phyloP scores from a whole-genome alignment of 2,113 vertebrate genomes.

The Zingel zingel region DNA sequence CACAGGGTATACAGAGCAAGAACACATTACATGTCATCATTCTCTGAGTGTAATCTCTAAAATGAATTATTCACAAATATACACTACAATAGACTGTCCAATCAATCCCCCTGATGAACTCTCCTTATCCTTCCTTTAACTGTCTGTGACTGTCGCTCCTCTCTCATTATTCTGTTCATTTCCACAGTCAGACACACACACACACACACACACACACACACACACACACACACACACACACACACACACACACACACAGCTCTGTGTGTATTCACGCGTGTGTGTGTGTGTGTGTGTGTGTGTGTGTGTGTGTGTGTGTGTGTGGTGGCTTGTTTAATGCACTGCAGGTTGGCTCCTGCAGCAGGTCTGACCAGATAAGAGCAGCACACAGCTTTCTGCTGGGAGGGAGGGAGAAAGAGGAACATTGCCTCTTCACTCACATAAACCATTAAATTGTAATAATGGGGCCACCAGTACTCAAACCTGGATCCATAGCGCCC shows the following conservation, averaged over 20 bases:
- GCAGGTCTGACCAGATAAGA: slow-evolving; percentile 86
- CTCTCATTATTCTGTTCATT: slow-evolving; percentile 78
- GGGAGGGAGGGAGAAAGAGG: slow-evolving; percentile 59
- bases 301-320: slow-evolving; percentile 29
- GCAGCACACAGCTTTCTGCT: slow-evolving; percentile 75
- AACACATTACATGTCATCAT: slow-evolving; percentile 32
- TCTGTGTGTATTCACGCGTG: slow-evolving; percentile 25
- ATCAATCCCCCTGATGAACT: slow-evolving; percentile 69
- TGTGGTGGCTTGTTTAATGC: slow-evolving; percentile 81
- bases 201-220: slow-evolving; percentile 40
- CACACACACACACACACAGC: slow-evolving; percentile 35
- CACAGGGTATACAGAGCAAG: neutral
- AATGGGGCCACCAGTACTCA: slow-evolving; percentile 72
- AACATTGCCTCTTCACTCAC: slow-evolving; percentile 74
- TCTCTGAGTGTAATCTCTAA: slow-evolving; percentile 44
- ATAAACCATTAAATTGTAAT: slow-evolving; percentile 80
- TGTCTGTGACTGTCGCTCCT: slow-evolving; percentile 63
- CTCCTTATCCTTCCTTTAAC: slow-evolving; percentile 58
- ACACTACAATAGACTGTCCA: slow-evolving; percentile 63
- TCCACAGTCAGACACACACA: slow-evolving; percentile 58
- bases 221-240: slow-evolving; percentile 45
- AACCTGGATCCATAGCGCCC: slow-evolving; percentile 79
- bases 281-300: slow-evolving; percentile 25
- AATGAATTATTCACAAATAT: slow-evolving; percentile 69
- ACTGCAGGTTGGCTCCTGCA: slow-evolving; percentile 84